phyloP scores from a whole-genome alignment of 2,113 vertebrate species.

The Engraulis encrasicolus region DNA sequence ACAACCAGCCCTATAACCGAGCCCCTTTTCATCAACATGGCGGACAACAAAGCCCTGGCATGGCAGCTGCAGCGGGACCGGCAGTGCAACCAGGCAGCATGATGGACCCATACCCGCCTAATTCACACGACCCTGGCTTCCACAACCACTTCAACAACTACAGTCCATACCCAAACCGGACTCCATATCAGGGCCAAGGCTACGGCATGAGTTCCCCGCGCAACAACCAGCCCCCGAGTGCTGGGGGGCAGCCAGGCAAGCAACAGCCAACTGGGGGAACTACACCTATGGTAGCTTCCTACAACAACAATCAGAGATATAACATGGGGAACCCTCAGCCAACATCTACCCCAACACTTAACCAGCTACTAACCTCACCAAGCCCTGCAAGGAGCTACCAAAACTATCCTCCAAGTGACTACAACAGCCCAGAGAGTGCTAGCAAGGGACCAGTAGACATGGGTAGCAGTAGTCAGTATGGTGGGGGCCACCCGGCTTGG shows the following conservation, averaged over 20 bases:
- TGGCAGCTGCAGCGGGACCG: slow-evolving; percentile 87
- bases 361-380: slow-evolving; percentile 94
- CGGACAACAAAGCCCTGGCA: slow-evolving; percentile 99
- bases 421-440: slow-evolving; percentile 86
- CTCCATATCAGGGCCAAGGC: slow-evolving; percentile 87
- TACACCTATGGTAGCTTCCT: slow-evolving; percentile 81
- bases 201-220: slow-evolving; percentile 84
- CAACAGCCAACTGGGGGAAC: slow-evolving; percentile 84
- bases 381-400: slow-evolving; percentile 90
- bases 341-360: slow-evolving; percentile 93
- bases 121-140: slow-evolving; percentile 92
- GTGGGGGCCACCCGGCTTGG: slow-evolving; percentile 86
- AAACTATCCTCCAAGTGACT: slow-evolving; percentile 87
- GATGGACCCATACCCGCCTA: slow-evolving; percentile 85
- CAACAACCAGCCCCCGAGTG: slow-evolving; percentile 75
- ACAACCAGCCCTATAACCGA: slow-evolving; percentile 92
- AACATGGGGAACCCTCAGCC: slow-evolving; percentile 83
- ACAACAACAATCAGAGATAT: slow-evolving; percentile 78
- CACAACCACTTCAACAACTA: slow-evolving; percentile 94
- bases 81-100: slow-evolving; percentile 83
- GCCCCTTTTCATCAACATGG: slow-evolving; percentile 98
- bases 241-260: slow-evolving; percentile 88
- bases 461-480: slow-evolving; percentile 82
- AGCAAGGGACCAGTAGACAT: slow-evolving; percentile 81
- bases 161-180: slow-evolving; percentile 86